phyloP scores from a whole-genome alignment of 2,797 vertebrate species.

The Galaxias olidus region DNA sequence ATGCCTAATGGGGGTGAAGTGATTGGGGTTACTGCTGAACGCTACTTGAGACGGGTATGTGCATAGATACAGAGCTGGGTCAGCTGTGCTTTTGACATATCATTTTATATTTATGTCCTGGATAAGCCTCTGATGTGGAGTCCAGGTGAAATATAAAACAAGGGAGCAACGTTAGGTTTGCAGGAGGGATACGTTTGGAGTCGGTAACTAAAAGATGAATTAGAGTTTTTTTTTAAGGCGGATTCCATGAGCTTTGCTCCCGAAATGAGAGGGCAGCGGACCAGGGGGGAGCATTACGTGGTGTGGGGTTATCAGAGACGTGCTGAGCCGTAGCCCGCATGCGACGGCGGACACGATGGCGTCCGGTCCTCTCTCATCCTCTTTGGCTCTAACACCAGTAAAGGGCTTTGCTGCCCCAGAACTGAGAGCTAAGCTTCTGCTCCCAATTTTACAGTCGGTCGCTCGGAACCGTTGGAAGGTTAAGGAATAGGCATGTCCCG shows the following conservation, averaged over 20 bases:
- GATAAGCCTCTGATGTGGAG: constrained; percentile 10
- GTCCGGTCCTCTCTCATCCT: constrained; percentile 15
- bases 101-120: neutral
- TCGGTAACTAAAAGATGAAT: neutral
- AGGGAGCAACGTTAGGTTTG: constrained; percentile 11
- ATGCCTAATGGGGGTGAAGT: neutral
- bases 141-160: constrained; percentile 12
- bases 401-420: constrained; percentile 15
- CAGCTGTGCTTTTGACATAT: neutral
- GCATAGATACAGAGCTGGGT: constrained; percentile 5
- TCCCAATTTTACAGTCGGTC: constrained; percentile 20
- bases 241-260: constrained; percentile 9
- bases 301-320: constrained; percentile 16
- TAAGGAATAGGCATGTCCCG: constrained; percentile 10
- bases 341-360: constrained; percentile 2
- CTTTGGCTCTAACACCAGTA: constrained; percentile 4
- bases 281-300: neutral
- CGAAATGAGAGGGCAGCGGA: neutral
- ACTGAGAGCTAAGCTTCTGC: constrained; percentile 5
- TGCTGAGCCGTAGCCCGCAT: constrained; percentile 9
- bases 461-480: constrained; percentile 2
- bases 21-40: constrained; percentile 15
- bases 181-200: neutral
- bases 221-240: neutral
- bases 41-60: constrained; percentile 10